phyloP scores from a whole-genome alignment of 2,113 vertebrate species.

The Salvelinus alpinus region DNA sequence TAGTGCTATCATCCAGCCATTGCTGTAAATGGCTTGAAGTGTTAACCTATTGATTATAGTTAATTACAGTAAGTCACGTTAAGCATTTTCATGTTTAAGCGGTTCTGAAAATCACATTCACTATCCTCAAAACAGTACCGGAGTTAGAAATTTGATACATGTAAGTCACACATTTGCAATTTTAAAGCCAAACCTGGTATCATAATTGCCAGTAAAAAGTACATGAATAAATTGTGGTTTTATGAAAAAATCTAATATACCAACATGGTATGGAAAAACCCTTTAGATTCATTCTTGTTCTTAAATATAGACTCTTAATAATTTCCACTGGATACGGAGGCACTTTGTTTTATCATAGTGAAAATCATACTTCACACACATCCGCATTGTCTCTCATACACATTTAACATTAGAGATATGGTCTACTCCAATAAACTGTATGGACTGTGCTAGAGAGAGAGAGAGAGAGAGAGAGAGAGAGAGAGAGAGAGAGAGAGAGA shows the following conservation, averaged over 20 bases:
- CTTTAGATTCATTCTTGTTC: slow-evolving; percentile 75
- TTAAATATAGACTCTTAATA: slow-evolving; percentile 77
- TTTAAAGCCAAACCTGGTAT: slow-evolving; percentile 74
- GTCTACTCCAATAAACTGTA: slow-evolving; percentile 5
- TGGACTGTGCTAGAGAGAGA: no score
- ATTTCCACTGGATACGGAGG: slow-evolving; percentile 76
- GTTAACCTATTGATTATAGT: slow-evolving; percentile 50
- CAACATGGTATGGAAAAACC: slow-evolving; percentile 83
- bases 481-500: slow-evolving; percentile 16
- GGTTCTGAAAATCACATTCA: slow-evolving; percentile 40
- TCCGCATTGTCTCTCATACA: slow-evolving; percentile 13
- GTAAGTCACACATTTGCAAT: slow-evolving; percentile 53
- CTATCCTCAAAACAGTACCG: slow-evolving; percentile 60
- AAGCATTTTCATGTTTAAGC: slow-evolving; percentile 18
- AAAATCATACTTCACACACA: slow-evolving; percentile 65
- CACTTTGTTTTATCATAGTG: slow-evolving; percentile 75
- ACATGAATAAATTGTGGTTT: slow-evolving; percentile 74
- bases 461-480: neutral
- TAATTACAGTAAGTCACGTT: slow-evolving; percentile 23
- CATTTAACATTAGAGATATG: slow-evolving; percentile 41
- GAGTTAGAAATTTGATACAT: slow-evolving; percentile 59
- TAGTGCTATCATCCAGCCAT: slow-evolving; percentile 30
- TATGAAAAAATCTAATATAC: slow-evolving; percentile 76
- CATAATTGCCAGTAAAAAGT: slow-evolving; percentile 73
- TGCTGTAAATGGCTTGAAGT: slow-evolving; percentile 51